Conservation (phyloP, 2,113 vertebrate genomes). For the Columba livia region DNA sequence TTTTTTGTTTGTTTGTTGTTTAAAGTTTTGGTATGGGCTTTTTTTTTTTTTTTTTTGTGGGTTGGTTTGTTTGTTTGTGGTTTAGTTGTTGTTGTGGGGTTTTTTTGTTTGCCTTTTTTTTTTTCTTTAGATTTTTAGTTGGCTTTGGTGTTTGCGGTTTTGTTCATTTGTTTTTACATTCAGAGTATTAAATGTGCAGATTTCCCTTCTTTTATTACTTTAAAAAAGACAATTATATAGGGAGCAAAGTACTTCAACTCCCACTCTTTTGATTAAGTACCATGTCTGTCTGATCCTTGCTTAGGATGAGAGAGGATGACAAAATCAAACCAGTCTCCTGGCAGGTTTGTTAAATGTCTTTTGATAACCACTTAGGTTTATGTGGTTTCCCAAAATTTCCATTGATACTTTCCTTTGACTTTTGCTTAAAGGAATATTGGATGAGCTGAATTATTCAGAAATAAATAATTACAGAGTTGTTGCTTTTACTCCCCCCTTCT, state of each 20-base stretch:
- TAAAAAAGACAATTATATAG: background rate
- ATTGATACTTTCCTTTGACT: background rate
- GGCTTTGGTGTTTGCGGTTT: background rate
- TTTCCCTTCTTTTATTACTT: background rate
- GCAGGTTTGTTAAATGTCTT: background rate
- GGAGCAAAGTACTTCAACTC: background rate
- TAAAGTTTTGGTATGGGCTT: no score
- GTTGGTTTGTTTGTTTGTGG: no score
- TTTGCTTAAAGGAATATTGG: background rate
- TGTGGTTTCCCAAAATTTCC: background rate
- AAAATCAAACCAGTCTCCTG: background rate
- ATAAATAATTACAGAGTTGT: background rate
- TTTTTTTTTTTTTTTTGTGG: no score
- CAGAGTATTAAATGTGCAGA: background rate
- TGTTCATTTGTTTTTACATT: background rate
- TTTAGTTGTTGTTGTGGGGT: background rate
- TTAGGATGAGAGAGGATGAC: background rate
- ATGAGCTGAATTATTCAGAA: background rate
- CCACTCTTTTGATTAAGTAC: background rate
- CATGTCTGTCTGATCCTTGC: background rate
- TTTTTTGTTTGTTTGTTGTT: no score
- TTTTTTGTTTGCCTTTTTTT: no score
- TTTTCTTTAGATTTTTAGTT: background rate
- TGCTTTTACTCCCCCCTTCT: background rate
- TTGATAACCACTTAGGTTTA: background rate